Evolutionary conservation across 2,888 invertebrate genomes (phyloP), one percentile per base, ranked within the genome.

Genomic region (Cryptocheilus praepositus): DNA sequence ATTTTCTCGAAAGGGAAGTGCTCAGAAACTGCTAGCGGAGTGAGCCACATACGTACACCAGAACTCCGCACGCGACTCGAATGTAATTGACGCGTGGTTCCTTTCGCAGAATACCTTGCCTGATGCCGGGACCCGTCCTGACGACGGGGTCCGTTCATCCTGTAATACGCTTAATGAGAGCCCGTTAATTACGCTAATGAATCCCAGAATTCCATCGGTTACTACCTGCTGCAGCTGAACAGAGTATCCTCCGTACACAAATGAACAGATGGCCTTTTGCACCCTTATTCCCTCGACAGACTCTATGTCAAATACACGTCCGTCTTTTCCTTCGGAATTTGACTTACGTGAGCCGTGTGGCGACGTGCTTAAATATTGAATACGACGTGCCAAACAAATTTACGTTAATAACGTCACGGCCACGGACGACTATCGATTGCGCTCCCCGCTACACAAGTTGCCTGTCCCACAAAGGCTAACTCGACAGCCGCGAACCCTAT

Each of bases 101-200:
- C 75, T 81, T 80, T 82, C 72, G 78, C 71, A 67, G 81, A 78
- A 72, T 76, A 66, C 68, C 13, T 11, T 52, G 61, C 54, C 61
- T 63, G 71, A 67, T 68, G 70, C 56, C 16, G 70, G 55, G 53
- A 61, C 44, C 19, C 64, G 69, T 62, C 62, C 60, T 67, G 46
- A 68, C 55, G 65, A 70, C 58, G 49, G 18, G 63, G 52, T 56
- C 61, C 64, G 79, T 72, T 70, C 77, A 54, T 79, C 70, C 74
- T 62, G 72, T 80, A 82, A 82, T 79, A 76, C 81, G 70, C 75
- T 80, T 85, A 85, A 85, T 83, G 84, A 85, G 84, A 76, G 70
- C 60, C 77, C 77, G 82, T 84, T 82, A 85, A 85, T 85, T 83
- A 84, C 83, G 73, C 79, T 85, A 85, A 85, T 85, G 84, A 85